Conservation (phyloP, 2,888 invertebrate species). For the Heliconius hortense region DNA sequence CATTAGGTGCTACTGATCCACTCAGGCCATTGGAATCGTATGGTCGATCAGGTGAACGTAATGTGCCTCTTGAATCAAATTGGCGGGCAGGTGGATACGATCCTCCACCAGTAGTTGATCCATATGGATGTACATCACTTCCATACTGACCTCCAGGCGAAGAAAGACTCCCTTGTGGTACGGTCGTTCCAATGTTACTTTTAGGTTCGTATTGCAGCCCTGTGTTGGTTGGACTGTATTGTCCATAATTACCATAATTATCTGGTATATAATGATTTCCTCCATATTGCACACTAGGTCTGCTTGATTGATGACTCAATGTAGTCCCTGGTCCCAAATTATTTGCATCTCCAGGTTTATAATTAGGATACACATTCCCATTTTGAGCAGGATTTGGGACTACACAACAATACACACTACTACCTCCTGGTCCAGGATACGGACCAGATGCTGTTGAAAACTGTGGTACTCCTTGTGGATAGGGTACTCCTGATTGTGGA, state of each 20-base stretch:
- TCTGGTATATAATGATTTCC: constrained; percentile 27
- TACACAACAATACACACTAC: constrained; percentile 44
- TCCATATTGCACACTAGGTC: constrained; percentile 20
- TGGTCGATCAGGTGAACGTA: constrained; percentile 25
- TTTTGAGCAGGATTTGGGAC: constrained; percentile 38
- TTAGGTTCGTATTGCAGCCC: constrained; percentile 35
- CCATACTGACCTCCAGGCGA: constrained; percentile 31
- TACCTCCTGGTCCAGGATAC: constrained; percentile 42
- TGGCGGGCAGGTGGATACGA: constrained; percentile 34
- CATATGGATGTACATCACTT: constrained; percentile 16
- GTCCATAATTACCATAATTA: constrained; percentile 27
- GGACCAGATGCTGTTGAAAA: constrained; percentile 44
- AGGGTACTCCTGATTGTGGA: constrained; percentile 19
- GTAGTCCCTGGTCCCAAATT: constrained; percentile 18
- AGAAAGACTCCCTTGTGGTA: constrained; percentile 33
- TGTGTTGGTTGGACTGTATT: constrained; percentile 34
- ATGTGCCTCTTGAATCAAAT: constrained; percentile 26
- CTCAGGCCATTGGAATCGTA: constrained; percentile 14
- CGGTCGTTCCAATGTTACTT: constrained; percentile 30
- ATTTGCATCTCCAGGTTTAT: constrained; percentile 14
- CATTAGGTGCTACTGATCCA: constrained; percentile 12
- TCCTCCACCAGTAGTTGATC: constrained; percentile 31
- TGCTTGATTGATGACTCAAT: constrained; percentile 11
- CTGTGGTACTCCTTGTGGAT: constrained; percentile 34
- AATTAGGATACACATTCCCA: constrained; percentile 29